Evolutionary conservation across 1,140 invertebrate genomes (phyloP).

Genomic region (Hylyphantes graminicola): DNA sequence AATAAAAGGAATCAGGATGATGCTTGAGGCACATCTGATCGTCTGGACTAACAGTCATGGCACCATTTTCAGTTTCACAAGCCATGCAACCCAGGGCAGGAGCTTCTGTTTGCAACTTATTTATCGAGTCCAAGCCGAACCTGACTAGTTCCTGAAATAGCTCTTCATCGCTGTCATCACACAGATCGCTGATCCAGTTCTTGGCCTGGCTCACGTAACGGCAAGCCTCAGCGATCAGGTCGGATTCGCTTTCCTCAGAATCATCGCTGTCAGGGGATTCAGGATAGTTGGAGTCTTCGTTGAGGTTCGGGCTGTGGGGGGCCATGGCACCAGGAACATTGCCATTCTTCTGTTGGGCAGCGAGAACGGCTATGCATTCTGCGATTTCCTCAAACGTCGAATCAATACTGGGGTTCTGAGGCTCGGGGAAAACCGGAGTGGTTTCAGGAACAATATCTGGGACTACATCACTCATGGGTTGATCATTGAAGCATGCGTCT

Average conservation of each 20-base stretch:
- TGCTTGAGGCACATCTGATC: constrained; percentile 10
- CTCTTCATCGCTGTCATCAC: constrained; percentile 19
- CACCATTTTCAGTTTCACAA: not conserved
- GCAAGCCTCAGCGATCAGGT: not conserved
- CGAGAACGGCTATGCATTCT: not conserved
- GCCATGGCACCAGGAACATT: not conserved
- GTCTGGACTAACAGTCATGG: not conserved
- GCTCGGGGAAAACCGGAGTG: not conserved
- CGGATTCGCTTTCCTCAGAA: not conserved
- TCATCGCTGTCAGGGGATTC: not conserved
- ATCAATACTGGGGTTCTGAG: not conserved
- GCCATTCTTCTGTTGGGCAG: not conserved
- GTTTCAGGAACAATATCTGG: too few relatives aligned
- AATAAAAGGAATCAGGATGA: constrained; percentile 11
- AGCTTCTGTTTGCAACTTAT: not conserved
- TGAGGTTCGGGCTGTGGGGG: not conserved
- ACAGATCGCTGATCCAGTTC: not conserved
- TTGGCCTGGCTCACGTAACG: not conserved
- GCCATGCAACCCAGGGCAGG: not conserved
- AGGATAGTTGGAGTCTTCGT: not conserved
- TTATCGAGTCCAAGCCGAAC: not conserved
- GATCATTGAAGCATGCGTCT: not conserved
- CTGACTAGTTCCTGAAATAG: not conserved
- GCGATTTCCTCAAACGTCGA: not conserved
- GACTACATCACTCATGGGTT: not conserved